Base-by-base conservation (phyloP, 2,797 vertebrate species). In the Mus spretus region DNA sequence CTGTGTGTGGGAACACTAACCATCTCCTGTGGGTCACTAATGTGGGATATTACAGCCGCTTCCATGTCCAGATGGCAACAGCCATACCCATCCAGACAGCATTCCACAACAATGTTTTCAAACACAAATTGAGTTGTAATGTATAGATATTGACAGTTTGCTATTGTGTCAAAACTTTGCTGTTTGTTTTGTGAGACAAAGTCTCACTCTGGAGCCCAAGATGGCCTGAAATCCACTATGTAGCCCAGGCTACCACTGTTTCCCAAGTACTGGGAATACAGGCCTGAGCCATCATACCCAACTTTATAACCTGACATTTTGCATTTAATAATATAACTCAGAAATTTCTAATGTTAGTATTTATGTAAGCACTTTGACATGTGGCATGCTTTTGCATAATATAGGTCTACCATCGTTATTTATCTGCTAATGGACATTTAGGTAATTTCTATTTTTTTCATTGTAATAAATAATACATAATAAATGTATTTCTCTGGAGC, bases 321-420 rank as follows among this genome's bases (percentile, higher is more conserved):
- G 24, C 67, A 26, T 40, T 55, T 87, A 87, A n/a, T 70, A 70
- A n/a, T 86, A 24, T 53, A 86, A 53, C 34, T 53, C 34, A 90
- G 65, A 81, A 84, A 88, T 74, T 87, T 94, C 44, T 94, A 44
- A 79, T 86, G 26, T 91, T 31, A 78, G 1, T 91, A 65, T 86
- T 83, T 82, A 83, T 20, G 31, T 72, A 81, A 59, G 90, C 44
- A 44, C 47, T 94, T 85, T 89, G 79, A 94, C 47, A 44, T 26
- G 31, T 89, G 70, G 40, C 75, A 94, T 91, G 57, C 59, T 77
- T 90, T 96, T 53, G n/a, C 3, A 19, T 85, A 55, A 53, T n/a
- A 31, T 81, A 77, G 63, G 78, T 34, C 53, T 84, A n/a, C 26
- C 59, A 40, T 47, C 50, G 70, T 90, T 92, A 44, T 89, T 90